These are phyloP conservation scores for Crypturellus tataupa DNA, from an alignment of 2,797 vertebrate genomes.

Conservation along the genomic window DNA sequence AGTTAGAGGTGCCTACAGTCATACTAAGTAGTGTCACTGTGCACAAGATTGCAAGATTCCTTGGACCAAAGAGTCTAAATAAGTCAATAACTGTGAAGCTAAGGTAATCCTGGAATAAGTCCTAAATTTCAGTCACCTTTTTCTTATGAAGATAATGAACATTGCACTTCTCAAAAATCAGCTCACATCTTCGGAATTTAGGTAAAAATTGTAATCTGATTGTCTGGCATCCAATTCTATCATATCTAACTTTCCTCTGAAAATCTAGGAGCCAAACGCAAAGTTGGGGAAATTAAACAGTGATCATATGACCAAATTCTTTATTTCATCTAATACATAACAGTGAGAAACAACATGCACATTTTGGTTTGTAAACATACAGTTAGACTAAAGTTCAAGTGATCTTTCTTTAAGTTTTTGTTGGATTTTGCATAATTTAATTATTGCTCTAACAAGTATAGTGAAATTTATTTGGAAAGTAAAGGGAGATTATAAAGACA, in stretches of 20 bases:
- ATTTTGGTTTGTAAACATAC: not conserved
- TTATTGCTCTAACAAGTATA: not conserved
- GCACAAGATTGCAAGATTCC: not conserved
- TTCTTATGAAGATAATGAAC: not conserved
- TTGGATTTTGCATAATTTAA: not conserved
- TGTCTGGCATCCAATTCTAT: not conserved
- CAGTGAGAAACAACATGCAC: not conserved
- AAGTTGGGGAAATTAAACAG: not conserved
- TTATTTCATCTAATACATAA: not conserved
- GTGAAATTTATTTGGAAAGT: not conserved
- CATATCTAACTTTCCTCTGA: not conserved
- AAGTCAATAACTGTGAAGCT: accelerated
- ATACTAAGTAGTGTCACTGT: accelerated
- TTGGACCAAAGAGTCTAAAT: not conserved
- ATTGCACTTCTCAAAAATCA: not conserved
- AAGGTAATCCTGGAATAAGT: not conserved
- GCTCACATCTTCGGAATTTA: not conserved
- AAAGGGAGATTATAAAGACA: not conserved
- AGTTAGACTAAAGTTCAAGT: not conserved
- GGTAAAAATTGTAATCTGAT: not conserved
- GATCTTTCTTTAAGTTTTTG: not conserved
- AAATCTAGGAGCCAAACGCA: not conserved
- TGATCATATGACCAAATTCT: accelerated
- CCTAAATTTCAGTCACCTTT: not conserved
- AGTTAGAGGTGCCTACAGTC: not conserved